Evolutionary conservation across 2,797 vertebrate genomes (phyloP), one percentile per base, ranked within the genome.

Genomic region (Clarias laeviceps): DNA sequence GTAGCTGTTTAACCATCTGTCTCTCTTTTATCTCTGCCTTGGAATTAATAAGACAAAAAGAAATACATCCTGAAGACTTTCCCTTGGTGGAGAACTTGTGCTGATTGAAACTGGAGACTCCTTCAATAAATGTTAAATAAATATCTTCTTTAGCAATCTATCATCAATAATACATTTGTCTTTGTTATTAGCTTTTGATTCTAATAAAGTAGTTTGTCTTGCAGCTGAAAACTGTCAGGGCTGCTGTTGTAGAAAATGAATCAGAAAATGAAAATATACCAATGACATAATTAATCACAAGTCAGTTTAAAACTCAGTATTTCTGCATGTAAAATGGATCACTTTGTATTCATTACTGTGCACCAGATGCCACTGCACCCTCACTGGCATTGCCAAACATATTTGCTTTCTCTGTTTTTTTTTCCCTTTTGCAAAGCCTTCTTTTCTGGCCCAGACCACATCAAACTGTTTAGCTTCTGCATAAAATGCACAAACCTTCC

Each of bases 361-460:
- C 57, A 24, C 0, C 50, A 74, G 50, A 56, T 50, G 45, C 17
- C 50, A 22, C 73, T 1, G 5, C 54, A 32, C 14, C 15, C 37
- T 65, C 22, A 40, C 20, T 45, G 24, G 34, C 32, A 64, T 45
- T 37, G 32, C 32, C 32, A 24, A 59, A 34, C 56, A 34, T 22
- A 29, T 61, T 77, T 24, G 27, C 5, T 56, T 22, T 56, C 1
- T 34, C 22, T 56, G 4, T 62, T 4, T 40, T 17, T n/a, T 6
- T 22, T 61, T 15, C 8, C 8, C 17, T 45, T 5, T 24, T 34
- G 2, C 54, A 12, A 2, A 34, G 0, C 29, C 56, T 77, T 79
- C 57, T 45, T 80, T 80, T 22, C 61, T 80, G 62, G n/a, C 9
- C 29, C 62, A 80, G 37, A 54, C 62, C 79, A 80, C 79, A 80